Conservation (phyloP, 2,797 vertebrate genomes). For the Takifugu rubripes region DNA sequence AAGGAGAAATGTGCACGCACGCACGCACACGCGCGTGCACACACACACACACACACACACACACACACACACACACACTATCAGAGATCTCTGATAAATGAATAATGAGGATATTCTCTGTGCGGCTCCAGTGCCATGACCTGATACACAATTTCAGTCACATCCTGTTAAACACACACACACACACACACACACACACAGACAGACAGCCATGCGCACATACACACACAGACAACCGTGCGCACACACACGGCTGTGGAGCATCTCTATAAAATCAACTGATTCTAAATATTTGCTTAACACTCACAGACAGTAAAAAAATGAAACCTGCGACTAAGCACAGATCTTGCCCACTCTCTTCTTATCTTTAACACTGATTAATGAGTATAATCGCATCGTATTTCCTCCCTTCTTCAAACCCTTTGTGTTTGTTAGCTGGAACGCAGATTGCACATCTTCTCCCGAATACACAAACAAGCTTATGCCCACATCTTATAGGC, state of each 20-base stretch:
- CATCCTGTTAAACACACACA: background rate
- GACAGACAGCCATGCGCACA: background rate
- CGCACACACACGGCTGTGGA: background rate
- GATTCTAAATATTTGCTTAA: conserved; percentile 10
- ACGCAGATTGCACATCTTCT: conserved; percentile 23
- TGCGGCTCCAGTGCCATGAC: conserved; percentile 14
- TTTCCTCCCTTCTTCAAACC: conserved; percentile 28
- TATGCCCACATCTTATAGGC: conserved; percentile 38
- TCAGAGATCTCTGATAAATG: conserved; percentile 33
- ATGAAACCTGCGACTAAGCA: too few relatives aligned
- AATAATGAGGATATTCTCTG: conserved; percentile 36
- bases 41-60: conserved; percentile 1
- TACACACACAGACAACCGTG: background rate
- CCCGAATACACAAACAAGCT: conserved; percentile 21
- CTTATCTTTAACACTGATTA: conserved; percentile 34
- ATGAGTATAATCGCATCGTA: conserved; percentile 21
- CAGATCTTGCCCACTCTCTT: conserved; percentile 1
- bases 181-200: background rate
- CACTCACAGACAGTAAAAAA: too few relatives aligned
- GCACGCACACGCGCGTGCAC: background rate
- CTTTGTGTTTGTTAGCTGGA: conserved; percentile 19
- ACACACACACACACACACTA: conserved; percentile 8
- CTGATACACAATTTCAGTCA: conserved; percentile 6
- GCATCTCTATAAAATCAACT: conserved; percentile 25
- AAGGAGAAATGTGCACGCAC: background rate